Conservation (phyloP, 1,140 invertebrate genomes). For the Scaptomyza pallida region DNA sequence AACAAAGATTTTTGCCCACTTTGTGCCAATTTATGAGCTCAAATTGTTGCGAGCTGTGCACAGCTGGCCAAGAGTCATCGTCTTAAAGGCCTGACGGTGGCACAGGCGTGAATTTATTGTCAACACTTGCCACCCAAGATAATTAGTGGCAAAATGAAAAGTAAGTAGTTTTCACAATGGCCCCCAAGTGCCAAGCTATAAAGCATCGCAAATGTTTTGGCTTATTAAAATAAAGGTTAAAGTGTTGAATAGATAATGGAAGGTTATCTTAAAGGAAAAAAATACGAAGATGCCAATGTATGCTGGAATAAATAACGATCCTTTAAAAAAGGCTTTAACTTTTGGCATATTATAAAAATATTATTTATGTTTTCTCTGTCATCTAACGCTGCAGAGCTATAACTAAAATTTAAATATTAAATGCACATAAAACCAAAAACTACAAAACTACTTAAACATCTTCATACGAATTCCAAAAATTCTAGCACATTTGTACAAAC, state of each 20-base stretch:
- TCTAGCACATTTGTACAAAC: no score
- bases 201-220: not conserved
- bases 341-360: no score
- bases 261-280: no score
- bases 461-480: no score
- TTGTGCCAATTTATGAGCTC: slow-evolving; percentile 35
- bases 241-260: not conserved
- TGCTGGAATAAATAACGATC: no score
- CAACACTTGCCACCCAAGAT: slow-evolving; percentile 40
- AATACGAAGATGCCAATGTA: no score
- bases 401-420: no score
- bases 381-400: no score
- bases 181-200: not conserved
- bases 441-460: no score
- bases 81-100: slow-evolving; percentile 9
- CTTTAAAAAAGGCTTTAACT: no score
- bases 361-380: no score
- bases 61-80: slow-evolving; percentile 15
- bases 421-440: no score
- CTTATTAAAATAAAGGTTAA: slow-evolving; percentile 4
- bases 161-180: slow-evolving; percentile 45
- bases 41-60: slow-evolving; percentile 20
- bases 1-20: slow-evolving; percentile 12
- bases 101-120: slow-evolving; percentile 41
- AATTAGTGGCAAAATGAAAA: slow-evolving; percentile 53